phyloP scores from a whole-genome alignment of 2,888 invertebrate genomes.

The Spodoptera littoralis region DNA sequence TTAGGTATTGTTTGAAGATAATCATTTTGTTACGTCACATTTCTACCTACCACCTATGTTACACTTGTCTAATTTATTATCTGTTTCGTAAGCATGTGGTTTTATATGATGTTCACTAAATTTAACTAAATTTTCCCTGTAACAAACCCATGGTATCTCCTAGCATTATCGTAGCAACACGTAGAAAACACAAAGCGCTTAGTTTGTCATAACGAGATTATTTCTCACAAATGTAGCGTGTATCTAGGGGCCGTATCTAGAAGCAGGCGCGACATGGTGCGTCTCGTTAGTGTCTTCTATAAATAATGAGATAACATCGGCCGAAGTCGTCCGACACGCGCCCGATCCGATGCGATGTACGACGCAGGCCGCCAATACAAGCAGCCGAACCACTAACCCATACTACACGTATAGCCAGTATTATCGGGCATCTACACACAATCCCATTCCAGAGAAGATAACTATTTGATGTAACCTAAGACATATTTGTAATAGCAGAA shows the following conservation, averaged over 20 bases:
- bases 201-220: conserved; percentile 56
- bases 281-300: conserved; percentile 80
- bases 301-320: conserved; percentile 80
- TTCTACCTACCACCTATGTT: conserved; percentile 5
- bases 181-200: conserved; percentile 9
- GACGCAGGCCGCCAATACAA: conserved; percentile 33
- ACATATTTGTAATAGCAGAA: neutral
- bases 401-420: conserved; percentile 20
- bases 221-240: conserved; percentile 57
- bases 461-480: conserved; percentile 12
- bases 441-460: conserved; percentile 16
- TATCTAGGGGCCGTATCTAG: conserved; percentile 67
- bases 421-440: conserved; percentile 25
- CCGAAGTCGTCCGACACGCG: conserved; percentile 61
- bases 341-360: conserved; percentile 47
- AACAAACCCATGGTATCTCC: neutral
- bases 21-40: conserved; percentile 20
- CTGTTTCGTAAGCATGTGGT: neutral
- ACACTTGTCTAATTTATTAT: neutral
- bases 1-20: conserved; percentile 41
- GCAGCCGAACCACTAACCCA: conserved; percentile 34
- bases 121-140: neutral
- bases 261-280: conserved; percentile 61
- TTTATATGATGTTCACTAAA: neutral
- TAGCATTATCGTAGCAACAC: neutral